Evolutionary conservation across 1,140 invertebrate species (phyloP).

Genomic region (Cheumatopsyche charites): DNA sequence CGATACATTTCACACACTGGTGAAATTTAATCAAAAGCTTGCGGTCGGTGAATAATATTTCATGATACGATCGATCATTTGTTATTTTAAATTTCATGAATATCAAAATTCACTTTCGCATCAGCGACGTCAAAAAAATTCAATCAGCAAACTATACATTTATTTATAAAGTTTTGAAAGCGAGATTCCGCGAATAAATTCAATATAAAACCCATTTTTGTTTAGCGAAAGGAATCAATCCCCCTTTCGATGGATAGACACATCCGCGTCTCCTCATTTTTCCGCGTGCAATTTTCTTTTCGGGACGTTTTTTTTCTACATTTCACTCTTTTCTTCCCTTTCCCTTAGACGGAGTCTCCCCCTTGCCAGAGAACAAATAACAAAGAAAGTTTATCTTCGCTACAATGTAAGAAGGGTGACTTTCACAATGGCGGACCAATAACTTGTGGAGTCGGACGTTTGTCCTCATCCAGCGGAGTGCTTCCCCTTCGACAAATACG

Average conservation of each 20-base stretch:
- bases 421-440: slow-evolving; percentile 21
- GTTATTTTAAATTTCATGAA: too few species aligned
- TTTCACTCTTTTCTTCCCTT: too few species aligned
- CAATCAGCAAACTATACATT: too few species aligned
- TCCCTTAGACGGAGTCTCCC: not conserved
- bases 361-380: slow-evolving; percentile 9
- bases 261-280: not conserved
- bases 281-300: not conserved
- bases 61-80: too few species aligned
- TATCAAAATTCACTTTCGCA: too few species aligned
- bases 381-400: slow-evolving; percentile 24
- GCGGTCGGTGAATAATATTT: too few species aligned
- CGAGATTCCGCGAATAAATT: slow-evolving; percentile 16
- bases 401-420: slow-evolving; percentile 15
- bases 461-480: not conserved
- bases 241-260: not conserved
- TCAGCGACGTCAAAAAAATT: too few species aligned
- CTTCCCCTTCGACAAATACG: not conserved
- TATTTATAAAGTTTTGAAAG: too few species aligned
- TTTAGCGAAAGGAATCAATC: slow-evolving; percentile 18
- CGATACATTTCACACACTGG: too few species aligned
- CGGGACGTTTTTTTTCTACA: too few species aligned
- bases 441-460: slow-evolving; percentile 2
- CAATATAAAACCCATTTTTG: slow-evolving; percentile 16
- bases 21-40: too few species aligned